Percentiles rank a stretch among this genome's conserved stretches.
Conservation (phyloP, 1,140 invertebrate genomes). For the Gyrodactylus salaris region DNA sequence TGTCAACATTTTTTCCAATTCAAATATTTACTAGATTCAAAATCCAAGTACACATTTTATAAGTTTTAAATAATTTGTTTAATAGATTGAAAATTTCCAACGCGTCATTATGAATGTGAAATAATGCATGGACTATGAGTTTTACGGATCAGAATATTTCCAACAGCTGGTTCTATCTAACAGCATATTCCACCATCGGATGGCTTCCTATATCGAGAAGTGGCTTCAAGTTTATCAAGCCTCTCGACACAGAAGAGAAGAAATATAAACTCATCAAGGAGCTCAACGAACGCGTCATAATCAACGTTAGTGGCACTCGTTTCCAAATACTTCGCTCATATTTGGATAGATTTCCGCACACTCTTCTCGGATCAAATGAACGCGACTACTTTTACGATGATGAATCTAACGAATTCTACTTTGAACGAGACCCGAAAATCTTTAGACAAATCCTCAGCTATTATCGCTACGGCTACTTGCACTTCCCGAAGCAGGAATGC, state of each 20-base stretch:
- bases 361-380: slow-evolving; percentile 61
- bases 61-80: no score
- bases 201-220: not conserved
- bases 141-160: not conserved
- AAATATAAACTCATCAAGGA: not conserved
- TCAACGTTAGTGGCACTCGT: slow-evolving; percentile 35
- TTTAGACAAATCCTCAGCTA: slow-evolving; percentile 83
- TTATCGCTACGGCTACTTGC: slow-evolving; percentile 88
- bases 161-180: not conserved
- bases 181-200: not conserved
- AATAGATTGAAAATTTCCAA: no score
- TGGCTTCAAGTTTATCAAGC: not conserved
- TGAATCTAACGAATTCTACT: slow-evolving; percentile 73
- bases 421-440: slow-evolving; percentile 78
- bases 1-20: no score
- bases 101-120: not conserved
- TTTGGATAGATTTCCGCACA: slow-evolving; percentile 83
- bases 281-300: slow-evolving; percentile 12
- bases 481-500: slow-evolving; percentile 96
- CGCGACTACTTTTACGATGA: slow-evolving; percentile 88
- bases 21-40: no score
- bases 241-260: not conserved
- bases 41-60: no score
- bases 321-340: slow-evolving; percentile 98
- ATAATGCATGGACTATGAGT: not conserved